Evolutionary conservation across 2,797 vertebrate genomes (phyloP).

Genomic region (Perodicticus potto): DNA sequence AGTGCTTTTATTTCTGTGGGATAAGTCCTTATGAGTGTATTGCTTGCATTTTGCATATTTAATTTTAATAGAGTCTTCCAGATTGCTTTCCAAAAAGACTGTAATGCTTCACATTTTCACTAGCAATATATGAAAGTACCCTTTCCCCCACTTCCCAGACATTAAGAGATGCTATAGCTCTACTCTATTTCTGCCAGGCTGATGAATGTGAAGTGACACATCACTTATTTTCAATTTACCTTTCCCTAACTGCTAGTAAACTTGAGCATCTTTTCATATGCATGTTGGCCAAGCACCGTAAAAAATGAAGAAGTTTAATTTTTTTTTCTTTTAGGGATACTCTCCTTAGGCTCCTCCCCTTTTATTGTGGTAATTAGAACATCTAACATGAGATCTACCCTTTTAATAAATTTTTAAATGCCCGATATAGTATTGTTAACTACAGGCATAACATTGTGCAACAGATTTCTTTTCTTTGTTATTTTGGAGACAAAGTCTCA

Average conservation of each 20-base stretch:
- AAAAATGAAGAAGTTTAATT: slow-evolving; percentile 10
- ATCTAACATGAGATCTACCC: not conserved
- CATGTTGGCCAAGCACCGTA: slow-evolving; percentile 40
- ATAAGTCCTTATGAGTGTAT: not conserved
- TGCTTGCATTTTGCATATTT: not conserved
- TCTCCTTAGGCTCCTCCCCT: not conserved
- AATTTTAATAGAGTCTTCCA: slow-evolving; percentile 60
- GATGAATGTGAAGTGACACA: slow-evolving; percentile 38
- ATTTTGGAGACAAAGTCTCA: no score
- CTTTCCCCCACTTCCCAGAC: not conserved
- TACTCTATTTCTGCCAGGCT: slow-evolving; percentile 35
- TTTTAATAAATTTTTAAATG: not conserved
- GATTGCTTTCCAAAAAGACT: slow-evolving; percentile 55
- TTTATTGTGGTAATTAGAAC: not conserved
- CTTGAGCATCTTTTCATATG: slow-evolving; percentile 35
- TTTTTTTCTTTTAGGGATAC: not conserved
- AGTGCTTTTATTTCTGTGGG: not conserved
- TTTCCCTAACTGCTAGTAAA: slow-evolving; percentile 53
- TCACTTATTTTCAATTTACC: slow-evolving; percentile 53
- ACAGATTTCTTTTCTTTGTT: not conserved
- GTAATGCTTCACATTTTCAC: slow-evolving; percentile 38
- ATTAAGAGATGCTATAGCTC: not conserved
- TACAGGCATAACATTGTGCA: not conserved
- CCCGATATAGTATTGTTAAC: not conserved
- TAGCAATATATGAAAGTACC: not conserved